Evolutionary conservation across 2,797 vertebrate species (phyloP).

Genomic region (Arrhamphus sclerolepis): DNA sequence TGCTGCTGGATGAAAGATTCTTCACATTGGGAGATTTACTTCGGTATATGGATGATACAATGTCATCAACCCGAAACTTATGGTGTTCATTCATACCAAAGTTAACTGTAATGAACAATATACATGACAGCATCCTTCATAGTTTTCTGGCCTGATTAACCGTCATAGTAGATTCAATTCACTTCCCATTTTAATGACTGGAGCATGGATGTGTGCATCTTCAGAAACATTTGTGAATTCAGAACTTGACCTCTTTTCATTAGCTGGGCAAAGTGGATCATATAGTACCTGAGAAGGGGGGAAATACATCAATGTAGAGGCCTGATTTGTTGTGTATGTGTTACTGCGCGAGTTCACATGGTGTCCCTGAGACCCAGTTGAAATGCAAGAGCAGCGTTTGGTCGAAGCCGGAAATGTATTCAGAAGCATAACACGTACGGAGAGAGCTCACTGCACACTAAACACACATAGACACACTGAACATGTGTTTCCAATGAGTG

Average conservation of each 20-base stretch:
- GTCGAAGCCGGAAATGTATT: constrained; percentile 74
- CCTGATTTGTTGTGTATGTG: constrained; percentile 1
- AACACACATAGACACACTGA: constrained; percentile 34
- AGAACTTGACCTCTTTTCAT: background rate
- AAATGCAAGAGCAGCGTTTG: constrained; percentile 47
- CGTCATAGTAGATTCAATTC: background rate
- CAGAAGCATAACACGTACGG: constrained; percentile 73
- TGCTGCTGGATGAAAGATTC: too few relatives aligned
- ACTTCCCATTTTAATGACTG: background rate
- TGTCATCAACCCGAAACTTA: background rate
- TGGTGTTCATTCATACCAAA: background rate
- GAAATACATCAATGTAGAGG: constrained; percentile 6
- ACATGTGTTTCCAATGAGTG: constrained; percentile 80
- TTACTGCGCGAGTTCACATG: background rate
- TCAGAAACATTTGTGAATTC: background rate
- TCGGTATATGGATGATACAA: too few relatives aligned
- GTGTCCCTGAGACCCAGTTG: constrained; percentile 27
- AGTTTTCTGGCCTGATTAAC: background rate
- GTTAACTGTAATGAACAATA: background rate
- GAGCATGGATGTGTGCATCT: too few relatives aligned
- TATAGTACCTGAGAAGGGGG: constrained; percentile 3
- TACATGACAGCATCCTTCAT: background rate
- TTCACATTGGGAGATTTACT: too few relatives aligned
- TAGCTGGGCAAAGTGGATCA: background rate
- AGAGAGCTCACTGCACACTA: constrained; percentile 42